Evolutionary conservation across 2,113 vertebrate species (phyloP).

Genomic region (Microcebus tavaratra): DNA sequence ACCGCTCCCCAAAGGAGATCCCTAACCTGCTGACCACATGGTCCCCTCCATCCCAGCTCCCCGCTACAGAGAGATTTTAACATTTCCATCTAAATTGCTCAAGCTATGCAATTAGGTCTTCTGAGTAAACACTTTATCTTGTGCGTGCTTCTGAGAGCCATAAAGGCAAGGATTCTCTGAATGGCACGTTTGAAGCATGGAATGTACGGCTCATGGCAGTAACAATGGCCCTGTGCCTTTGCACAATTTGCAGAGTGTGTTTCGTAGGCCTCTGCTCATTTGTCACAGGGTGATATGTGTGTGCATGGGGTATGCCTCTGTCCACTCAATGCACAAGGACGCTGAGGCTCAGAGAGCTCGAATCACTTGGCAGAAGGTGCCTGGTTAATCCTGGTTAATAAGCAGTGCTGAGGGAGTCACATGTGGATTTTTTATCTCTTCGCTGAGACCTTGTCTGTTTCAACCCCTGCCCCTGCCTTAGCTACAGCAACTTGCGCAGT

Average conservation of each 20-base stretch:
- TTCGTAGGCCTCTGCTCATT: accelerated
- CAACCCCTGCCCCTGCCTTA: neutral
- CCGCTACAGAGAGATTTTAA: neutral
- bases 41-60: neutral
- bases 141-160: neutral
- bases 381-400: too few species aligned
- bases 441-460: neutral
- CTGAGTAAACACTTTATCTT: neutral
- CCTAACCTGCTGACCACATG: neutral
- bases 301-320: accelerated
- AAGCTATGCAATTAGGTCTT: neutral
- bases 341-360: neutral
- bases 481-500: accelerated
- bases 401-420: neutral
- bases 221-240: accelerated
- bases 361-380: accelerated
- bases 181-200: neutral
- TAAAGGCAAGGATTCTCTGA: neutral
- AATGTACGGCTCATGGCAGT: accelerated
- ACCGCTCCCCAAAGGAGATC: neutral
- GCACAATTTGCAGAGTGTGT: neutral
- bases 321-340: accelerated
- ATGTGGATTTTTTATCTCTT: neutral
- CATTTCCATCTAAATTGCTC: neutral
- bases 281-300: neutral